Base-by-base conservation (phyloP, 2,888 invertebrate genomes). In the Mystacides longicornis region DNA sequence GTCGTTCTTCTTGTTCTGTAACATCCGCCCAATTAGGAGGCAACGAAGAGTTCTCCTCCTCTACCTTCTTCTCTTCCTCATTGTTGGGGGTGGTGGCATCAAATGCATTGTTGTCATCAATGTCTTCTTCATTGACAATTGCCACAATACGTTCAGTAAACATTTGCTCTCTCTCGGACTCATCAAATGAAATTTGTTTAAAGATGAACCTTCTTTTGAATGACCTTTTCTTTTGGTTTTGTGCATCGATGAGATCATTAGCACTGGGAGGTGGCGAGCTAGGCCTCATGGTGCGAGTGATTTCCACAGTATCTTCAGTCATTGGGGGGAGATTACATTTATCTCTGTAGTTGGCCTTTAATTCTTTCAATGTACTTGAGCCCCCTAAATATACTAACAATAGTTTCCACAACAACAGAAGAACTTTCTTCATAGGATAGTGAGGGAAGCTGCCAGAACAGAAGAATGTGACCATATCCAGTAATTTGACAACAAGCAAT, bases 351-450 rank as follows among this genome's bases (percentile, higher is more conserved):
- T 77, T 79, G 55, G 75, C 77, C 74, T 96, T 96, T 52, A 88
- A 73, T 62, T 85, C 82, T 65, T 87, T 86, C 23, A 97, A 74
- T 54, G 87, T 85, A 56, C 87, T 85, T 67, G 92, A 91, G 5
- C 97, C 98, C 20, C 99, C 99, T 49, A 99, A 76, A 14, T 91
- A 88, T 2, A 96, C 86, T 51, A 99, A 77, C 56, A 97, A 83
- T 9, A 93, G 82, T 76, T 99, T 99, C 99, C 99, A 99, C 1
- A 97, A 71, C 18, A 99, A 75, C 49, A 99, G 75, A 18, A 99
- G 77, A 9, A 98, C 92, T 75, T 99, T 99, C 70, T 96, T 97
- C 85, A 99, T 97, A 2, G 99, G 99, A 74, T 95, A 98, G 75
- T 98, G 96, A 18, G 97, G 94, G 4, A 93, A 90, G 22, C 89